Evolutionary conservation across 2,888 invertebrate genomes (phyloP), one percentile per base, ranked within the genome.

Genomic region (Dicranocentrus wangi): DNA sequence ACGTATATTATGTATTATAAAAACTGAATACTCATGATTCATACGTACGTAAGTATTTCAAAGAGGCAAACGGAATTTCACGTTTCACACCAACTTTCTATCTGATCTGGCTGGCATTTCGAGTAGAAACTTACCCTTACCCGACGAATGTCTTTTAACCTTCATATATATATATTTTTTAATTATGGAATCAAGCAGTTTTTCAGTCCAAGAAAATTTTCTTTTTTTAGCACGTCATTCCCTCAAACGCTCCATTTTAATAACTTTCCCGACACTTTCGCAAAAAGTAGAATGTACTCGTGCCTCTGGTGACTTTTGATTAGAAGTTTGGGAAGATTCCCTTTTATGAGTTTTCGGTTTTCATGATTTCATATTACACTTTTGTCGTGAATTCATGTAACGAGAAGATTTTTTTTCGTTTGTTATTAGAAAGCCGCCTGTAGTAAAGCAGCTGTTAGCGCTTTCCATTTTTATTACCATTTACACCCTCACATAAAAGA

Each of bases 101-200:
- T 58, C 58, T 58, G 58, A 58, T 58, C 25, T 58, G 58, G 58
- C 58, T 58, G 25, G 13, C 27, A 25, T 27, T 58, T 58, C 21
- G 25, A 58, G 58, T 58, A 5, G 23, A 53, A n/a, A n/a, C n/a
- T n/a, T n/a, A n/a, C n/a, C n/a, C n/a, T n/a, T n/a, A n/a, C n/a
- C n/a, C n/a, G n/a, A n/a, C n/a, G 32, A 32, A 32, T 32, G 32
- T n/a, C n/a, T n/a, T n/a, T n/a, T n/a, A n/a, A n/a, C n/a, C n/a
- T 32, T 3, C 5, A 32, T 32, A 32, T 10, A 32, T 32, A 32
- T n/a, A 32, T 32, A 51, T 19, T 17, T 51, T 51, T 51, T 51
- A 51, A 51, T 51, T 51, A 51, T 51, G 51, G 19, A 1, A 32
- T 3, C 32, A n/a, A n/a, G 32, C 32, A 7, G 10, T 10, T 32